Percentiles rank a stretch among this genome's conserved stretches.
Conservation (phyloP, 2,797 vertebrate genomes). For the Nyctibius grandis region DNA sequence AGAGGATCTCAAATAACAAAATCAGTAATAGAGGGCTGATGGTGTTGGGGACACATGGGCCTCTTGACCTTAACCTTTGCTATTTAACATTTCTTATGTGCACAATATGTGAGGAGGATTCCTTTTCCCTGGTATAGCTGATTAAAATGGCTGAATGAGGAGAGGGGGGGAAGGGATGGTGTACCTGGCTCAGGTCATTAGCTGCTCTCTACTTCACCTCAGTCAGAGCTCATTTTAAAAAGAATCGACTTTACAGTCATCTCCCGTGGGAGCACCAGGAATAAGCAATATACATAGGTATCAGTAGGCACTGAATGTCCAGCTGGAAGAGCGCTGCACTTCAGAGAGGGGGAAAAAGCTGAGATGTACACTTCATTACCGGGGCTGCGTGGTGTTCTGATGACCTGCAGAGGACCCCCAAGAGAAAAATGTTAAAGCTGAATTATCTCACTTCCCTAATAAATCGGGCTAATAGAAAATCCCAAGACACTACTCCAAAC, state of each 20-base stretch:
- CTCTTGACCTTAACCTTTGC: background rate
- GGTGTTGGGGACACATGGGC: background rate
- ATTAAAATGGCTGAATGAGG: background rate
- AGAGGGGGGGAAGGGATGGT: background rate
- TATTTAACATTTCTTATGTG: background rate
- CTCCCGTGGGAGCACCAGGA: background rate
- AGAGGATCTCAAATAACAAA: slow-evolving; percentile 3
- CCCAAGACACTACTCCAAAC: background rate
- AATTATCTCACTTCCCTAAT: background rate
- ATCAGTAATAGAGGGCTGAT: background rate
- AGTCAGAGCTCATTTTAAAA: background rate
- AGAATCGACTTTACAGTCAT: background rate
- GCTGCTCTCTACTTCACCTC: background rate
- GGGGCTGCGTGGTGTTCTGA: rapidly evolving
- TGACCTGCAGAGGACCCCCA: background rate
- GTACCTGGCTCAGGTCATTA: background rate
- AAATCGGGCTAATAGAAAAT: background rate
- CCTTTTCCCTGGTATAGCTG: background rate
- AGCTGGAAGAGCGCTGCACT: background rate
- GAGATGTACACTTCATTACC: background rate
- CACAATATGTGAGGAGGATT: background rate
- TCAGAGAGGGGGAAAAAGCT: background rate
- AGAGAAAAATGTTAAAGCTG: background rate
- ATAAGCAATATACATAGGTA: background rate
- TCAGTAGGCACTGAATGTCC: rapidly evolving